These are phyloP conservation scores for Keiferia lycopersicella DNA, from an alignment of 2,888 invertebrate genomes.

Conservation along the genomic window DNA sequence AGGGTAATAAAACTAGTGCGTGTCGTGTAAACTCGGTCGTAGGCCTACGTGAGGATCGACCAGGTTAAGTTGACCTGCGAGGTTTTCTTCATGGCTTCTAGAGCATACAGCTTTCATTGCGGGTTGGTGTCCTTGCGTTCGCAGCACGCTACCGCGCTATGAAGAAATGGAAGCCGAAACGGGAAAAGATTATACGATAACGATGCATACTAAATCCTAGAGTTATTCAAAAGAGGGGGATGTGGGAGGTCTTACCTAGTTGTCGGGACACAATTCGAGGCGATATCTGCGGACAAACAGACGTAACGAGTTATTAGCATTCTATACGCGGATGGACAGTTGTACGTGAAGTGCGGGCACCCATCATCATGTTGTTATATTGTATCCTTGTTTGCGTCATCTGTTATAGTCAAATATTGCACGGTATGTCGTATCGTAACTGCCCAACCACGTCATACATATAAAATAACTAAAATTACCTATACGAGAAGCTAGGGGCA, in stretches of 20 bases:
- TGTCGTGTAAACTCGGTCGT: conserved; percentile 75
- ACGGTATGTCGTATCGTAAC: not conserved
- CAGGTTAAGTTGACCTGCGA: conserved; percentile 54
- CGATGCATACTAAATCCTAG: conserved; percentile 24
- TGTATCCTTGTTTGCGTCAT: conserved; percentile 60
- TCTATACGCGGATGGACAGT: conserved; percentile 65
- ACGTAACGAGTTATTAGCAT: conserved; percentile 70
- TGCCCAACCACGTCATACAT: not conserved
- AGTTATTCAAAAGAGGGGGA: conserved; percentile 40
- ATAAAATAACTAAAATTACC: not conserved
- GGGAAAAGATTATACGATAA: too few species aligned
- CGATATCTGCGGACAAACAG: conserved; percentile 61
- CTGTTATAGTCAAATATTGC: conserved; percentile 43
- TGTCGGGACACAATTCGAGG: conserved; percentile 51
- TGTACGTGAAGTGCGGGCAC: conserved; percentile 66
- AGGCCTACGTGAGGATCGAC: conserved; percentile 56
- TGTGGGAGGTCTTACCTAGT: conserved; percentile 50
- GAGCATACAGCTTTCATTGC: conserved; percentile 14
- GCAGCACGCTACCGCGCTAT: too few species aligned
- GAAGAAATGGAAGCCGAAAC: too few species aligned
- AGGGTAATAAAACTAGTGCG: conserved; percentile 81
- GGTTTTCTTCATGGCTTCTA: conserved; percentile 42
- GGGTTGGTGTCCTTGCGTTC: too few species aligned
- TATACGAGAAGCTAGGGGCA: too few species aligned
- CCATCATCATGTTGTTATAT: conserved; percentile 41